Percentiles rank a stretch among this genome's conserved stretches.
These are phyloP conservation scores for Xanthia togata DNA, from an alignment of 2,888 invertebrate species.

Conservation along the genomic window DNA sequence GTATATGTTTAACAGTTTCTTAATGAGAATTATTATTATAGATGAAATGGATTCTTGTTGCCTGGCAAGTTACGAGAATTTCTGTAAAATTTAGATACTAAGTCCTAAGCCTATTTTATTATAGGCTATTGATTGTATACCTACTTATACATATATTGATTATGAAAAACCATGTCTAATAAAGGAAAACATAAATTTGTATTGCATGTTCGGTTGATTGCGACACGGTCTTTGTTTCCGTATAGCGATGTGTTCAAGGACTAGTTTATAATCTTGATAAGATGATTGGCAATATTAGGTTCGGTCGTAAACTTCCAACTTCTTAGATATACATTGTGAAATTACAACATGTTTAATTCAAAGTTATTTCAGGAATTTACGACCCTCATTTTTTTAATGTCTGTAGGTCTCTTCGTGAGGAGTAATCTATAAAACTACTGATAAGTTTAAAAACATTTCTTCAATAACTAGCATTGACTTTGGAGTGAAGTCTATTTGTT, in stretches of 20 bases:
- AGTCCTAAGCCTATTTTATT: background rate
- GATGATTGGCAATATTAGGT: slow-evolving; percentile 30
- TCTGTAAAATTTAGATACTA: background rate
- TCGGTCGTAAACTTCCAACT: slow-evolving; percentile 3
- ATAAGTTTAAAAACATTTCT: background rate
- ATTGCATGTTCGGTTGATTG: slow-evolving; percentile 35
- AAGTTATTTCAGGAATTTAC: background rate
- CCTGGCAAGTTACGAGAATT: background rate
- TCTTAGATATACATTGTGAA: background rate
- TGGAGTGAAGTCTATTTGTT: background rate
- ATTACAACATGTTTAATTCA: background rate
- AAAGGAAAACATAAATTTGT: slow-evolving; percentile 34
- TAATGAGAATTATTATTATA: background rate
- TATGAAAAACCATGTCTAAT: slow-evolving; percentile 35
- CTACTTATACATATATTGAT: background rate
- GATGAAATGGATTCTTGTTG: background rate
- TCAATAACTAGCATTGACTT: background rate
- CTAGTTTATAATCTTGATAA: slow-evolving; percentile 30
- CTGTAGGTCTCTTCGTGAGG: background rate
- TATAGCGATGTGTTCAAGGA: slow-evolving; percentile 26
- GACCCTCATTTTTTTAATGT: background rate
- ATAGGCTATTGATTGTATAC: background rate
- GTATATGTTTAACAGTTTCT: background rate
- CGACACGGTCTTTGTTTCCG: slow-evolving; percentile 53
- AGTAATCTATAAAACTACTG: background rate